phyloP scores from a whole-genome alignment of 2,113 vertebrate species.

The Xerus inauris region DNA sequence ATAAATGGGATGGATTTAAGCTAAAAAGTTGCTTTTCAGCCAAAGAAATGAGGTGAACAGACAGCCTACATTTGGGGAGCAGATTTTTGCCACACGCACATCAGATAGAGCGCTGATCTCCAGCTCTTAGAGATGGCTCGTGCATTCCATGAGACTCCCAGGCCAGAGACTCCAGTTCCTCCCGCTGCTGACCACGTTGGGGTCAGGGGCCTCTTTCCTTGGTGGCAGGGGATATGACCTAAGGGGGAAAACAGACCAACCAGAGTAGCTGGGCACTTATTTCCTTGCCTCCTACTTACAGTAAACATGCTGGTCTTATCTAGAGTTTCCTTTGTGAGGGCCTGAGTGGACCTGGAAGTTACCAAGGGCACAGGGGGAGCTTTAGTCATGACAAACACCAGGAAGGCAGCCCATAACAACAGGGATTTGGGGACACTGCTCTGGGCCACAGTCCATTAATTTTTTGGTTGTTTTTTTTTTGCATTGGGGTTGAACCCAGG shows the following conservation, averaged over 20 bases:
- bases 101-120: too few species aligned
- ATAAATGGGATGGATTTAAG: too few species aligned
- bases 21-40: too few species aligned
- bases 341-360: background rate
- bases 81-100: too few species aligned
- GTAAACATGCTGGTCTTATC: background rate
- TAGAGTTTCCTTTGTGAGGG: background rate
- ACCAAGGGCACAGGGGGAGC: background rate
- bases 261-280: background rate
- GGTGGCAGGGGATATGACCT: background rate
- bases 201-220: background rate
- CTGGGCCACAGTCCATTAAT: background rate
- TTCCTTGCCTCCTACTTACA: too few species aligned
- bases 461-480: too few species aligned
- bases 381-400: background rate
- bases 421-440: background rate
- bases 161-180: background rate
- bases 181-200: background rate
- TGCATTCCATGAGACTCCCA: too few species aligned
- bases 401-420: background rate
- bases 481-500: too few species aligned
- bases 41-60: too few species aligned
- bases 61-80: too few species aligned
- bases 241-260: background rate
- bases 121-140: too few species aligned